Evolutionary conservation across 1,140 invertebrate genomes (phyloP).

Genomic region (Pseudomyrmex flavicornis): DNA sequence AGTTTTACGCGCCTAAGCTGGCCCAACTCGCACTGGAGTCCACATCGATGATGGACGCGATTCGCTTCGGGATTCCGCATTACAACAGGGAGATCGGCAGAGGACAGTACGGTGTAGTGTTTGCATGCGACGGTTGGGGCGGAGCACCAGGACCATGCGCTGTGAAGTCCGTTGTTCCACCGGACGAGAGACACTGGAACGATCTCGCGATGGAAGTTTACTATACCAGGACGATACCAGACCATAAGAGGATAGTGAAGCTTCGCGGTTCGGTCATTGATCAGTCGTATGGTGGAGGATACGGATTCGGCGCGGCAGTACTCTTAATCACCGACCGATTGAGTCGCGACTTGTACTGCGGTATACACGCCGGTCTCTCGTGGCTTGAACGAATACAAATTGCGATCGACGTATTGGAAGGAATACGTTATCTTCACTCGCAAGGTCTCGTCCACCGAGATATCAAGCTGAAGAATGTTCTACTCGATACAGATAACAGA

Average conservation of each 20-base stretch:
- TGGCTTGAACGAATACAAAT: conserved; percentile 90
- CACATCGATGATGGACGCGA: conserved; percentile 92
- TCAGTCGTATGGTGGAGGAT: conserved; percentile 88
- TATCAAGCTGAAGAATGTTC: conserved; percentile 96
- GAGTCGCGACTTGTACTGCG: conserved; percentile 92
- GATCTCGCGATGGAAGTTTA: conserved; percentile 97
- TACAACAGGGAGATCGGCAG: conserved; percentile 93
- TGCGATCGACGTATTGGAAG: conserved; percentile 93
- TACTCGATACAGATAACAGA: conserved; percentile 91
- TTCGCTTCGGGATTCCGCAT: conserved; percentile 92
- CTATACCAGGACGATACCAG: conserved; percentile 93
- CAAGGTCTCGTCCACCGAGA: conserved; percentile 95
- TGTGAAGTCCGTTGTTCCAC: conserved; percentile 96
- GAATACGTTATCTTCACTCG: conserved; percentile 95
- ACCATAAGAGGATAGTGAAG: conserved; percentile 93
- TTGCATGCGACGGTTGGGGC: conserved; percentile 92
- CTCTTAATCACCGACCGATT: conserved; percentile 92
- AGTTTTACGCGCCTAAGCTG: conserved; percentile 92
- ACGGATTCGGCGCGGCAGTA: conserved; percentile 89
- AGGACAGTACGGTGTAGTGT: conserved; percentile 97
- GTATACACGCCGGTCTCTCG: conserved; percentile 90
- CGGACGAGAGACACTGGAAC: conserved; percentile 96
- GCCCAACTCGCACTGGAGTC: conserved; percentile 94
- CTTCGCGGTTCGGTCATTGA: conserved; percentile 94
- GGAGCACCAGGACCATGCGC: conserved; percentile 90